Conservation (phyloP, 1,140 invertebrate genomes). For the Papilio xuthus region DNA sequence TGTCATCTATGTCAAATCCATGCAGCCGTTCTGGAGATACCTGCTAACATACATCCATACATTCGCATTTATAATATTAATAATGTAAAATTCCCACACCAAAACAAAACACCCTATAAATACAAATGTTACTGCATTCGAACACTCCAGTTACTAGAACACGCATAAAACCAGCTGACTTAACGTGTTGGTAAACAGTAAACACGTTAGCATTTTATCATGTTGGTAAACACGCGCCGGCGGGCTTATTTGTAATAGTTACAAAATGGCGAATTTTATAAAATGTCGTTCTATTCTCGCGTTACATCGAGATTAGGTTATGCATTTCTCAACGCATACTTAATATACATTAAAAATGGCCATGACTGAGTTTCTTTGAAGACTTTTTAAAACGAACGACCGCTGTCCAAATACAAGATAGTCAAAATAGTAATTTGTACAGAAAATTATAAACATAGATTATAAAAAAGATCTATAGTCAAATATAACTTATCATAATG, state of each 20-base stretch:
- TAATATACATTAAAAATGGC: conserved; percentile 9
- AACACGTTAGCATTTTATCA: not conserved
- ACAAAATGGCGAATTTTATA: conserved; percentile 21
- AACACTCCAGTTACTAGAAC: not conserved
- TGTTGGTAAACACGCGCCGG: not conserved
- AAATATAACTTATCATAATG: not conserved
- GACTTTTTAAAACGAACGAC: not conserved
- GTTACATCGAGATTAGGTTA: conserved; percentile 26
- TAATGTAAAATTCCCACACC: too few relatives aligned
- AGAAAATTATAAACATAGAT: too few relatives aligned
- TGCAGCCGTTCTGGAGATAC: too few relatives aligned
- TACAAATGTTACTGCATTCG: too few relatives aligned
- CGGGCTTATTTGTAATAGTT: not conserved
- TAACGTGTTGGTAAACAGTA: not conserved
- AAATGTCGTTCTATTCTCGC: conserved; percentile 23
- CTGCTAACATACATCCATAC: too few relatives aligned
- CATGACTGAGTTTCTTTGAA: not conserved
- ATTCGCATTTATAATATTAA: too few relatives aligned
- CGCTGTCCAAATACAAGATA: not conserved
- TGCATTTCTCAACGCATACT: conserved; percentile 4
- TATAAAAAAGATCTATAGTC: too few relatives aligned
- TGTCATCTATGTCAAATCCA: too few relatives aligned
- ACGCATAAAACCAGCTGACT: not conserved
- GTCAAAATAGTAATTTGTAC: not conserved
- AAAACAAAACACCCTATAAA: too few relatives aligned